A percentile compares a stretch with the other conserved stretches of the same genome.
phyloP scores from a whole-genome alignment of 2,888 invertebrate genomes.

The Erannis defoliaria region DNA sequence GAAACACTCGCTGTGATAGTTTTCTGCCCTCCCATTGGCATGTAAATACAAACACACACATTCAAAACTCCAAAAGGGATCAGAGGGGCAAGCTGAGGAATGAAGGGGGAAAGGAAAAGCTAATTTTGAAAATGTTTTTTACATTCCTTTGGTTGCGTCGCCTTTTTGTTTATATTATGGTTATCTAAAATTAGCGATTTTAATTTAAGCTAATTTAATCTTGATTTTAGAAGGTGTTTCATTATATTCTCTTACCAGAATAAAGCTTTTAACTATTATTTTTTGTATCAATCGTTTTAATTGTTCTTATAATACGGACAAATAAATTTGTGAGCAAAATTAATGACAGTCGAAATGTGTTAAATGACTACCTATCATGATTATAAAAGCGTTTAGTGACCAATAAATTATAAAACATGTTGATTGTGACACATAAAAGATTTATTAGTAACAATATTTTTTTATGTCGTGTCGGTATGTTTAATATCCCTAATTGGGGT shows the following conservation, averaged over 20 bases:
- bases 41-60: slow-evolving; percentile 55
- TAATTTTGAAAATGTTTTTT: slow-evolving; percentile 46
- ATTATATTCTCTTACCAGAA: background rate
- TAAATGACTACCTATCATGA: slow-evolving; percentile 13
- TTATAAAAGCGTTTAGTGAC: slow-evolving; percentile 23
- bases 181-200: slow-evolving; percentile 13
- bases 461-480: slow-evolving; percentile 29
- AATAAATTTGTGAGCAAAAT: background rate
- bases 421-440: slow-evolving; percentile 30
- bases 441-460: slow-evolving; percentile 30
- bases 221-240: background rate
- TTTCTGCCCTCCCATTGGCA: slow-evolving; percentile 43
- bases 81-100: slow-evolving; percentile 48
- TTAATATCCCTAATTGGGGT: slow-evolving; percentile 30
- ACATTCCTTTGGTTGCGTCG: slow-evolving; percentile 29
- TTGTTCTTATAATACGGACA: background rate
- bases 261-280: background rate
- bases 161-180: slow-evolving; percentile 10
- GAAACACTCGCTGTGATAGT: slow-evolving; percentile 43
- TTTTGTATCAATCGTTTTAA: background rate
- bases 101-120: slow-evolving; percentile 32
- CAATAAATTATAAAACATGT: slow-evolving; percentile 35
- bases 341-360: slow-evolving; percentile 13
- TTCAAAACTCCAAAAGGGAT: slow-evolving; percentile 38
- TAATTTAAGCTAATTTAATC: background rate